These are phyloP conservation scores for Drosophila nigromelanica DNA, from an alignment of 1,140 invertebrate genomes.

Conservation along the genomic window DNA sequence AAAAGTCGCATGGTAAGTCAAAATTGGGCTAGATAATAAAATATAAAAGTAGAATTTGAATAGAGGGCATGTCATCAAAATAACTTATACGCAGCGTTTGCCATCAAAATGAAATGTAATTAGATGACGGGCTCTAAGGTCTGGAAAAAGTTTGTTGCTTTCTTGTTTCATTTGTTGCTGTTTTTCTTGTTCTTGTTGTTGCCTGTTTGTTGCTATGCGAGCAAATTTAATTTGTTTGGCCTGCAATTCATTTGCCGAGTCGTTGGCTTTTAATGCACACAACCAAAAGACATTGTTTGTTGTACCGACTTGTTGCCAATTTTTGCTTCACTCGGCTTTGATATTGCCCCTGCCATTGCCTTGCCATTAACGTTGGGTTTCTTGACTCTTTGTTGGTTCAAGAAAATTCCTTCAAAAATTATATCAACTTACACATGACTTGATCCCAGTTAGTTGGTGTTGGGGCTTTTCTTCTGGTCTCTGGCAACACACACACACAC, in stretches of 20 bases:
- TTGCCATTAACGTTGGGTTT: constrained; percentile 27
- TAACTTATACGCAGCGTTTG: constrained; percentile 43
- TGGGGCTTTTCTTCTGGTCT: constrained; percentile 4
- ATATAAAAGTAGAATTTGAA: too few species aligned
- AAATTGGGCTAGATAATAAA: too few species aligned
- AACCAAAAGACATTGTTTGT: constrained; percentile 64
- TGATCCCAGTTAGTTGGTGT: constrained; percentile 4
- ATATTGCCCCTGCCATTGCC: neutral
- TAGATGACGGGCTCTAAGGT: constrained; percentile 18
- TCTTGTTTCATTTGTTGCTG: constrained; percentile 8
- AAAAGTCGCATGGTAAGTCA: too few species aligned
- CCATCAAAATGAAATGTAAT: constrained; percentile 35
- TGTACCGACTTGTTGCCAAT: constrained; percentile 63
- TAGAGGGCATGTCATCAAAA: constrained; percentile 31
- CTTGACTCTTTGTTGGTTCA: constrained; percentile 30
- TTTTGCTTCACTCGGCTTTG: constrained; percentile 58
- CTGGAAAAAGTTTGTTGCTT: constrained; percentile 23
- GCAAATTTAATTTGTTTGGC: constrained; percentile 73
- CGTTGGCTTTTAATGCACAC: constrained; percentile 75
- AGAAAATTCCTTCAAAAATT: constrained; percentile 50
- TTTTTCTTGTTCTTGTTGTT: constrained; percentile 4
- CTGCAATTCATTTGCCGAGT: constrained; percentile 79
- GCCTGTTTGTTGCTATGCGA: constrained; percentile 35
- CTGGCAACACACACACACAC: too few species aligned
- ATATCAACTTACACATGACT: constrained; percentile 49